Evolutionary conservation across 1,140 invertebrate species (phyloP), one percentile per base, ranked within the genome.

Genomic region (Frieseomelitta varia): DNA sequence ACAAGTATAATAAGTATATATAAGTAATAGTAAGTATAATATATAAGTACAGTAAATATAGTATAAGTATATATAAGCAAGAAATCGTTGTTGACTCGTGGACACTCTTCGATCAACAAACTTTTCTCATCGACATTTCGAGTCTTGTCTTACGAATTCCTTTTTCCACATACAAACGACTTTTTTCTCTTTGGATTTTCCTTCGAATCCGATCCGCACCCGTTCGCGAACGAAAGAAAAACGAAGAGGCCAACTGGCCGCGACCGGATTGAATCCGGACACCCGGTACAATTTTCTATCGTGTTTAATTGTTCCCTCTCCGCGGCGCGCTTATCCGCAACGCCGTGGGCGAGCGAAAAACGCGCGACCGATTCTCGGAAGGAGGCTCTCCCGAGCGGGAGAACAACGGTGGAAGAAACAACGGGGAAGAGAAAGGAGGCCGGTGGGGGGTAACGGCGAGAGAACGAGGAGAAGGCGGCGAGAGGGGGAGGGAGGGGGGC

Each of bases 281-380:
- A 84, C 81, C 75, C 75, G 81, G 81, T 84, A 84, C 56, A 84
- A 84, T 78, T 78, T n/a, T 71, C 67, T 67, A 71, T 72, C 81
- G 81, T 76, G 53, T 84, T 84, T 84, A 84, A 84, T 84, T 79
- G 81, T 84, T 84, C 81, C 75, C 65, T 71, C 39, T 67, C 24
- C 85, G 39, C 39, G 65, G 34, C 61, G 51, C 53, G 67, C 71
- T 86, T 86, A 86, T 86, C 82, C 69, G 85, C 56, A 74, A 72
- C 58, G 80, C 76, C 85, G 82, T 81, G 79, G 71, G 78, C 78
- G 78, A 73, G 51, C 84, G 84, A 87, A 85, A 87, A 82, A 82
- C 79, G 86, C 81, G 80, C 61, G 89, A 83, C 65, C 86, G 82
- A 86, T 90, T 90, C 90, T 65, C 84, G 85, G 90, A 90, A 90